A percentile compares a stretch with the other conserved stretches of the same genome.
Evolutionary conservation across 1,140 invertebrate genomes (phyloP).

Genomic region (Platyura marginata): DNA sequence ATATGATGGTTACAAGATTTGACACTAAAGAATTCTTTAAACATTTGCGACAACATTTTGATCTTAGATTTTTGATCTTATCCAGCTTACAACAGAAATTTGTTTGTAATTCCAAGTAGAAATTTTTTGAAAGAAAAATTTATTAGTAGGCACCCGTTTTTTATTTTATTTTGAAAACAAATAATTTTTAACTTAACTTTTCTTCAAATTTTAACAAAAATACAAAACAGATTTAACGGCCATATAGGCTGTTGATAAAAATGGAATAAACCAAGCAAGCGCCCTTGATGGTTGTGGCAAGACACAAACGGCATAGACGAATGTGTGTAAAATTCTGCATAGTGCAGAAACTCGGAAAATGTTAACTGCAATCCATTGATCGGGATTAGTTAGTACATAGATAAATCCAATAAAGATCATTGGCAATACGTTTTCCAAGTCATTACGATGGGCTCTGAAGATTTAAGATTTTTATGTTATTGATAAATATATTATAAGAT

Average conservation of each 20-base stretch:
- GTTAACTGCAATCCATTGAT: constrained; percentile 27
- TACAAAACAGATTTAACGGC: constrained; percentile 21
- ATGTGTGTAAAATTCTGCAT: constrained; percentile 36
- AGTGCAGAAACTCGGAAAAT: constrained; percentile 37
- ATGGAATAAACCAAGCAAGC: constrained; percentile 30
- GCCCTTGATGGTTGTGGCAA: constrained; percentile 37
- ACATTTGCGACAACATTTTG: no score
- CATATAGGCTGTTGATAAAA: constrained; percentile 32
- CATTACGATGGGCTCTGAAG: constrained; percentile 18
- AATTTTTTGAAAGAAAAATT: no score
- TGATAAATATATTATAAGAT: not conserved
- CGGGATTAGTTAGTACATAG: constrained; percentile 38
- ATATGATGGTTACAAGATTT: no score
- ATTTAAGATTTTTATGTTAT: not conserved
- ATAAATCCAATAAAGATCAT: constrained; percentile 38
- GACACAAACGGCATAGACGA: constrained; percentile 33
- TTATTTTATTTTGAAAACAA: no score
- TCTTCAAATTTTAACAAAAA: no score
- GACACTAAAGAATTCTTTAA: no score
- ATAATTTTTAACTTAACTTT: no score
- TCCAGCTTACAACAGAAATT: no score
- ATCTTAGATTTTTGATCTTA: no score
- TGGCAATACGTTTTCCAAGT: constrained; percentile 46
- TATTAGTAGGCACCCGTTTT: no score
- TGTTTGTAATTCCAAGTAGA: no score